A percentile compares a stretch with the other conserved stretches of the same genome.
Conservation (phyloP, 2,113 vertebrate species). For the Sarotherodon lohbergeri region DNA sequence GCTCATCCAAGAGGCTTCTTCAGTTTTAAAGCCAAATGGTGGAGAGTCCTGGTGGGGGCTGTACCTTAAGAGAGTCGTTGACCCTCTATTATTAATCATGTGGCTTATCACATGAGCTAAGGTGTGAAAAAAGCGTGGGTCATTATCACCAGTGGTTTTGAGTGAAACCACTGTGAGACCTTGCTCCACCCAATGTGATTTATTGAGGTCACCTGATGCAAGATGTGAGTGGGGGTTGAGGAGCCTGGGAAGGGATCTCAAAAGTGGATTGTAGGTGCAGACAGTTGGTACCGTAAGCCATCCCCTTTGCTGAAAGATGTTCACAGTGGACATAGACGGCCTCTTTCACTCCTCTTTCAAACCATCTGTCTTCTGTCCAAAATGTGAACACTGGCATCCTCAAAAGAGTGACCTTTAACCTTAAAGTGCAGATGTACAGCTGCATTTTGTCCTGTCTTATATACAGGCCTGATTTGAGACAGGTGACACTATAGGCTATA, state of each 20-base stretch:
- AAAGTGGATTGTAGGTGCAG: background rate
- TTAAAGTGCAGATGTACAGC: background rate
- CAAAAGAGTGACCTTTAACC: background rate
- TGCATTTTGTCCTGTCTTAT: fast-evolving
- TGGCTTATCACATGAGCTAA: background rate
- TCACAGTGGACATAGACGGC: background rate
- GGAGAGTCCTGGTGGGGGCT: fast-evolving
- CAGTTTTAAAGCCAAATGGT: background rate
- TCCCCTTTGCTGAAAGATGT: background rate
- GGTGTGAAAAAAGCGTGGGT: background rate
- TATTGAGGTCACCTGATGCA: background rate
- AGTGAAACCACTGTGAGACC: background rate
- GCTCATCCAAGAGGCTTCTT: background rate
- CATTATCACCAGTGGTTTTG: background rate
- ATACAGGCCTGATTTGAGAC: background rate
- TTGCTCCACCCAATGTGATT: background rate
- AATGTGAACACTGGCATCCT: background rate
- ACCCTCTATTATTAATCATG: background rate
- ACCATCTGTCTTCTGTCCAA: background rate
- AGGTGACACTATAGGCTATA: background rate
- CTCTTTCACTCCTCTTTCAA: fast-evolving
- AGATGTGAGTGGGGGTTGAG: background rate
- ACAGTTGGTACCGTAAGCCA: fast-evolving
- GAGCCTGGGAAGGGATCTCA: fast-evolving
- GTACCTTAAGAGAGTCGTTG: fast-evolving